phyloP scores from a whole-genome alignment of 1,140 invertebrate genomes.

The Cherax destructor region DNA sequence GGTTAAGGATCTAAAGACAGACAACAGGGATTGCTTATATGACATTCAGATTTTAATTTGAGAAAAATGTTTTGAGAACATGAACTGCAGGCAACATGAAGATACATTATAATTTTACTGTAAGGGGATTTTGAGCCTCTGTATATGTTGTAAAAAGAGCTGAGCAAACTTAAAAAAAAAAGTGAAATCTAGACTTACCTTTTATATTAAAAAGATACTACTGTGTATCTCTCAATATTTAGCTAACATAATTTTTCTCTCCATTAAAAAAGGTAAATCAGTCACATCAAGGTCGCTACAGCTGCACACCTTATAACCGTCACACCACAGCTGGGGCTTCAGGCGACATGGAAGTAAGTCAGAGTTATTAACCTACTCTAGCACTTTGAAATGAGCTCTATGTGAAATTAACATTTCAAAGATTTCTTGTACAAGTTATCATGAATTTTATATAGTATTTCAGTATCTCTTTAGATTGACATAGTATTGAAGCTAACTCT shows the following conservation, averaged over 20 bases:
- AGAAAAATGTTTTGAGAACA: too few species aligned
- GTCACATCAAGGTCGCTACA: conserved; percentile 92
- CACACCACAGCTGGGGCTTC: conserved; percentile 95
- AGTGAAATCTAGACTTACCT: too few species aligned
- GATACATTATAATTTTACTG: too few species aligned
- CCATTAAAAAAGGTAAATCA: conserved; percentile 81
- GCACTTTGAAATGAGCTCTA: neutral
- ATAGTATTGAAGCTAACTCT: neutral
- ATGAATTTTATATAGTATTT: neutral
- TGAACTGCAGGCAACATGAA: too few species aligned
- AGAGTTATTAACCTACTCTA: neutral
- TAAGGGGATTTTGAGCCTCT: too few species aligned
- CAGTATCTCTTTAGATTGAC: neutral
- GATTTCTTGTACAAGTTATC: neutral
- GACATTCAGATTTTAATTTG: too few species aligned
- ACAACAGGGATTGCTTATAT: too few species aligned
- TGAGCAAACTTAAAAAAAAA: too few species aligned
- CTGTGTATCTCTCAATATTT: neutral
- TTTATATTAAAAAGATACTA: too few species aligned
- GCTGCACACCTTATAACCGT: conserved; percentile 95
- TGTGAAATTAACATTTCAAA: too few species aligned
- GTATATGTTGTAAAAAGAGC: too few species aligned
- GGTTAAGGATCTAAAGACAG: too few species aligned
- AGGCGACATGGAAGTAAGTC: conserved; percentile 84
- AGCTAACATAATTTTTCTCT: neutral